phyloP scores from a whole-genome alignment of 2,113 vertebrate genomes.

The Vombatus ursinus region DNA sequence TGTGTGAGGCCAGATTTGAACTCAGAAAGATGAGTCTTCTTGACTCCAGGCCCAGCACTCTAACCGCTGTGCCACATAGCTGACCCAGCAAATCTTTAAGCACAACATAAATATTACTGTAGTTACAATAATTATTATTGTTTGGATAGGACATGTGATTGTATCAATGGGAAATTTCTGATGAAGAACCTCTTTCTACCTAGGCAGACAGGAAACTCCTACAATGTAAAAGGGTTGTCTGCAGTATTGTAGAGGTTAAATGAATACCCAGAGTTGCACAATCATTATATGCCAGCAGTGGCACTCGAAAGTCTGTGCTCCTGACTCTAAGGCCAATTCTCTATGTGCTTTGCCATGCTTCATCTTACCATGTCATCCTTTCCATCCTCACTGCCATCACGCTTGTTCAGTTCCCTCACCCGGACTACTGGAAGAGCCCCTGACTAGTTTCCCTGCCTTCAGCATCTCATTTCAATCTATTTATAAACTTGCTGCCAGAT shows the following conservation, averaged over 20 bases:
- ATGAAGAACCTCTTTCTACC: not conserved
- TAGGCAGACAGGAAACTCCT: not conserved
- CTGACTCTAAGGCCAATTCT: not conserved
- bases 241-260: not conserved
- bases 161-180: not conserved
- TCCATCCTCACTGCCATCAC: not conserved
- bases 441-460: not conserved
- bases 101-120: not conserved
- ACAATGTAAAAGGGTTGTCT: not conserved
- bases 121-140: not conserved
- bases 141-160: not conserved
- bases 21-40: too few species aligned
- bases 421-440: too few species aligned
- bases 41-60: not conserved
- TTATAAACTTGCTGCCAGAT: not conserved
- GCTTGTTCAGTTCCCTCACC: not conserved
- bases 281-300: not conserved
- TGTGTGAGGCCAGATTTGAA: too few species aligned
- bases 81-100: not conserved
- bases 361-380: not conserved
- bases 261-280: not conserved
- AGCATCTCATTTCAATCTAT: not conserved
- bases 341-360: not conserved
- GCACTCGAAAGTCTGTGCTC: not conserved
- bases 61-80: not conserved